phyloP scores from a whole-genome alignment of 2,888 invertebrate species.

The Actias luna region DNA sequence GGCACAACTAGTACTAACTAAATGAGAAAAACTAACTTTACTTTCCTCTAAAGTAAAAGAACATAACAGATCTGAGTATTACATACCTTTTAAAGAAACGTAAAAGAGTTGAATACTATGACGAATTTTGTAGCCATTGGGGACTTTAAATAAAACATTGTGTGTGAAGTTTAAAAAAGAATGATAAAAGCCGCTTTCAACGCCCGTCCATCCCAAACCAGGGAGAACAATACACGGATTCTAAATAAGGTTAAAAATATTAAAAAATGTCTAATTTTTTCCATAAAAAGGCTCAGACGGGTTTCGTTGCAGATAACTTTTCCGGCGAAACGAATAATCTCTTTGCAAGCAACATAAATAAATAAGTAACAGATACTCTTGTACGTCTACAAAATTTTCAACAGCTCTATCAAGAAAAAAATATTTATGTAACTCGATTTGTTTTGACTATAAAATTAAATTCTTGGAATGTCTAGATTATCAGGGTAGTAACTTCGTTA shows the following conservation, averaged over 20 bases:
- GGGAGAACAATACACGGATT: slow-evolving; percentile 56
- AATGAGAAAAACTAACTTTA: not conserved
- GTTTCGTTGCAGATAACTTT: slow-evolving; percentile 43
- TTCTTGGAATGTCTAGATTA: no score
- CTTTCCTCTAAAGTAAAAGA: not conserved
- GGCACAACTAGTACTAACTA: no score
- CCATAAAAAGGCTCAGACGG: slow-evolving; percentile 38
- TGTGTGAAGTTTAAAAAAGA: slow-evolving; percentile 58
- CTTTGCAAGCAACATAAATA: not conserved
- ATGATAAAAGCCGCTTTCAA: slow-evolving; percentile 50
- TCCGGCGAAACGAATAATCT: slow-evolving; percentile 26
- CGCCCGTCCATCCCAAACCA: slow-evolving; percentile 44
- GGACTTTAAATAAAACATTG: slow-evolving; percentile 65
- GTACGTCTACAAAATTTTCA: not conserved
- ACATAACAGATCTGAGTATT: not conserved
- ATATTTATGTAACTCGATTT: not conserved
- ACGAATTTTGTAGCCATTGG: slow-evolving; percentile 61
- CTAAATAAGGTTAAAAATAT: slow-evolving; percentile 66
- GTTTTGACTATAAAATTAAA: not conserved
- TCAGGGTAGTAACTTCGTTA: no score
- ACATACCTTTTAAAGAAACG: slow-evolving; percentile 40
- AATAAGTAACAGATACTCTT: not conserved
- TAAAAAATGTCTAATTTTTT: slow-evolving; percentile 46
- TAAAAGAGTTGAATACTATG: slow-evolving; percentile 45
- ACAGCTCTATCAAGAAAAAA: not conserved